These are phyloP conservation scores for Enhydra lutris DNA, from an alignment of 2,113 vertebrate species.

Conservation along the genomic window DNA sequence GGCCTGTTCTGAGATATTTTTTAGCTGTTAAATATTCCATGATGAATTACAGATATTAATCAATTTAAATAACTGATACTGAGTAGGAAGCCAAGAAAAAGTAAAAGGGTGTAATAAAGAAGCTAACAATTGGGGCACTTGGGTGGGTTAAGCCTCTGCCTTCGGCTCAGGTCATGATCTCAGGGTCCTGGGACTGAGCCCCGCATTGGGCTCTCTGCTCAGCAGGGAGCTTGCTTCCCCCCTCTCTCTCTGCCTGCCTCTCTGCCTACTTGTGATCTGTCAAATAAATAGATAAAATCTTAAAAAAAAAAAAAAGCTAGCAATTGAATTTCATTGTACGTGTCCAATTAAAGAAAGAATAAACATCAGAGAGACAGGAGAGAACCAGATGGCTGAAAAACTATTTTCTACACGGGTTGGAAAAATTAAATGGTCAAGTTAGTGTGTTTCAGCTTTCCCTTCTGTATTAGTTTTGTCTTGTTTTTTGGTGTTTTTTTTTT, in stretches of 20 bases:
- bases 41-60: neutral
- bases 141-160: no score
- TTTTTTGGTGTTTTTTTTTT: neutral
- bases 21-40: neutral
- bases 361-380: neutral
- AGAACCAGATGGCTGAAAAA: neutral
- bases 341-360: neutral
- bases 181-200: no score
- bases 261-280: no score
- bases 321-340: neutral
- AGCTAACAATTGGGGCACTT: neutral
- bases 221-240: no score
- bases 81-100: neutral
- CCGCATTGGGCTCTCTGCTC: no score
- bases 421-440: neutral
- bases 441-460: neutral
- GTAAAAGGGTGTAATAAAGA: neutral
- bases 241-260: no score
- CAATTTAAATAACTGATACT: neutral
- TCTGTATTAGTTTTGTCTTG: neutral
- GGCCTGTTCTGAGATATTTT: neutral
- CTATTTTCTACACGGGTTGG: neutral
- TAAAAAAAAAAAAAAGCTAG: neutral
- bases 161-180: no score
- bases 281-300: no score